Conservation (phyloP, 1,140 invertebrate species). For the Aradophagus sp. region DNA sequence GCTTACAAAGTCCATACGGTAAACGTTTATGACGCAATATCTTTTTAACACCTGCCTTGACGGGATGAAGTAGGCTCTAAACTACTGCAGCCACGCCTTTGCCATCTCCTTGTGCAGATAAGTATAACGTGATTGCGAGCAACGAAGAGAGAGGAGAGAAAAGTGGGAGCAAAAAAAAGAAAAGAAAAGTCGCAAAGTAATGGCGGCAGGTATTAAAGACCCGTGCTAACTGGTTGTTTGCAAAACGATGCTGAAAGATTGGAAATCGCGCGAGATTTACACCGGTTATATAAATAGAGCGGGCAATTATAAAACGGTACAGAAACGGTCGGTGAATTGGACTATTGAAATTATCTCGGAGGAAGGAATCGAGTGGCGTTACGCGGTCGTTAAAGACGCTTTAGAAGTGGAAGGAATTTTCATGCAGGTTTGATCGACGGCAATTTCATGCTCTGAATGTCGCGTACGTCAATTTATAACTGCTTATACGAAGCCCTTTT, state of each 20-base stretch:
- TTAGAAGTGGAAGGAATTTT: conserved; percentile 26
- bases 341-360: no score
- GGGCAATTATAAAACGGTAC: conserved; percentile 34
- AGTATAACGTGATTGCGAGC: conserved; percentile 21
- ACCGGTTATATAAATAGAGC: conserved; percentile 46
- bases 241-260: conserved; percentile 43
- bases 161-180: background rate
- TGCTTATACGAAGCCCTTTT: background rate
- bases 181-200: conserved; percentile 27
- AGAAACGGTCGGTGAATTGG: conserved; percentile 16
- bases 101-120: conserved; percentile 39
- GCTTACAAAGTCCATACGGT: conserved; percentile 51
- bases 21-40: conserved; percentile 54
- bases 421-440: no score
- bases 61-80: conserved; percentile 55
- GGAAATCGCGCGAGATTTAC: conserved; percentile 41
- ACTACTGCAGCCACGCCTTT: conserved; percentile 52
- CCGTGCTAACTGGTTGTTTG: conserved; percentile 35
- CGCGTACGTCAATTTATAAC: conserved; percentile 1
- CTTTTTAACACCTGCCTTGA: conserved; percentile 55
- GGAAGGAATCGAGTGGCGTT: conserved; percentile 1
- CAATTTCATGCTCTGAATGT: no score
- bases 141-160: no score
- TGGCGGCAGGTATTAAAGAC: conserved; percentile 33
- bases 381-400: conserved; percentile 20